These are phyloP conservation scores for Saccostrea echinata DNA, from an alignment of 1,140 invertebrate species.

Conservation along the genomic window DNA sequence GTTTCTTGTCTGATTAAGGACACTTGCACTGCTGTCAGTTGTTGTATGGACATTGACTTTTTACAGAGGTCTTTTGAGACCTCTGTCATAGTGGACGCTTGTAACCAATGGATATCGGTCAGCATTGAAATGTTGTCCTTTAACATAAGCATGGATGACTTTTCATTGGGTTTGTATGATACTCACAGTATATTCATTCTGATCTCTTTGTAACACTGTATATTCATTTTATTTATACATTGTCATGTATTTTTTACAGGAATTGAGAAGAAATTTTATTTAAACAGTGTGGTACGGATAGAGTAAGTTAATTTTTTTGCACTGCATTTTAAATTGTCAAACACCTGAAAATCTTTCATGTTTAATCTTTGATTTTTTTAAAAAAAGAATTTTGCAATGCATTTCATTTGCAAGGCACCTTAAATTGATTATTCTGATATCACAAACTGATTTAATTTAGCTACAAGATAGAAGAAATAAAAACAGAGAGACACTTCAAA, in stretches of 20 bases:
- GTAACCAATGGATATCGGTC: slow-evolving; percentile 48
- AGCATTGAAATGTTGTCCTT: slow-evolving; percentile 57
- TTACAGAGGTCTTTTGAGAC: slow-evolving; percentile 55
- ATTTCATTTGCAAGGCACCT: too few species aligned
- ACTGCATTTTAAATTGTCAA: too few species aligned
- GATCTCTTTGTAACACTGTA: not conserved
- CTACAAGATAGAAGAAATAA: slow-evolving; percentile 20
- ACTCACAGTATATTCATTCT: too few species aligned
- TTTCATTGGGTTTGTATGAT: not conserved
- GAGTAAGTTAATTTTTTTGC: not conserved
- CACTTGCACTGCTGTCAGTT: slow-evolving; percentile 58
- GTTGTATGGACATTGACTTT: slow-evolving; percentile 58
- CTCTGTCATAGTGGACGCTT: slow-evolving; percentile 53
- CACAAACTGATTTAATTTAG: not conserved
- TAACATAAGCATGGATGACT: slow-evolving; percentile 29
- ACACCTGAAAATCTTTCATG: too few species aligned
- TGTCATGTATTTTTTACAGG: not conserved
- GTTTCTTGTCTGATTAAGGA: slow-evolving; percentile 53
- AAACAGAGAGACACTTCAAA: slow-evolving; percentile 16
- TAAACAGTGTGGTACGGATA: not conserved
- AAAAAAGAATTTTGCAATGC: too few species aligned
- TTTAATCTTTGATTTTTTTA: too few species aligned
- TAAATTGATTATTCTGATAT: too few species aligned
- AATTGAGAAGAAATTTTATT: not conserved
- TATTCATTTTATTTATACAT: not conserved